A percentile compares a stretch with the other conserved stretches of the same genome.
Evolutionary conservation across 2,888 invertebrate genomes (phyloP).

Genomic region (Creontiades dilutus): DNA sequence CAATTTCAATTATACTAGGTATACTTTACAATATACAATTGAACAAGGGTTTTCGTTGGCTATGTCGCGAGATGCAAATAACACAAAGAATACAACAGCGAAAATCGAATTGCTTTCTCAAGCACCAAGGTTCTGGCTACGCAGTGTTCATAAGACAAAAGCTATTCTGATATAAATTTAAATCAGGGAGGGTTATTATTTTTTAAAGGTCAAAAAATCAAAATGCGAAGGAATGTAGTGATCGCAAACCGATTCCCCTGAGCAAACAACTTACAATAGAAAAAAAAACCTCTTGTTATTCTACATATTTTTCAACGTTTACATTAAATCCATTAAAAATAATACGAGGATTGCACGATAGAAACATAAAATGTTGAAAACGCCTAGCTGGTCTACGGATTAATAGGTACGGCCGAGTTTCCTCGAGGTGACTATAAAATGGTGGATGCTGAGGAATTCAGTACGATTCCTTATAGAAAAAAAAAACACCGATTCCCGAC

Average conservation of each 20-base stretch:
- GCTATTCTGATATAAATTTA: background rate
- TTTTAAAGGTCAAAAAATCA: background rate
- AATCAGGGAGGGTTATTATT: background rate
- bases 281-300: too few relatives aligned
- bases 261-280: background rate
- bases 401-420: background rate
- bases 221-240: slow-evolving; percentile 26
- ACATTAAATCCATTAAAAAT: slow-evolving; percentile 21
- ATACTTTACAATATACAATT: background rate
- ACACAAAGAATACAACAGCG: background rate
- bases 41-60: background rate
- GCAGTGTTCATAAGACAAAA: background rate
- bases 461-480: background rate
- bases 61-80: background rate
- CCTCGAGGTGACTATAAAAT: too few relatives aligned
- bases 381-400: background rate
- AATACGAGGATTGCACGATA: slow-evolving; percentile 33
- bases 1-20: background rate
- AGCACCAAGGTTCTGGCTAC: background rate
- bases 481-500: too few relatives aligned
- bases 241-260: background rate
- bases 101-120: background rate
- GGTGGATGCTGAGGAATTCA: background rate
- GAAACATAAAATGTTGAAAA: background rate
- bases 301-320: background rate